A percentile compares a stretch with the other conserved stretches of the same genome.
Conservation (phyloP, 2,888 invertebrate species). For the Scelioninae gen. 1 region DNA sequence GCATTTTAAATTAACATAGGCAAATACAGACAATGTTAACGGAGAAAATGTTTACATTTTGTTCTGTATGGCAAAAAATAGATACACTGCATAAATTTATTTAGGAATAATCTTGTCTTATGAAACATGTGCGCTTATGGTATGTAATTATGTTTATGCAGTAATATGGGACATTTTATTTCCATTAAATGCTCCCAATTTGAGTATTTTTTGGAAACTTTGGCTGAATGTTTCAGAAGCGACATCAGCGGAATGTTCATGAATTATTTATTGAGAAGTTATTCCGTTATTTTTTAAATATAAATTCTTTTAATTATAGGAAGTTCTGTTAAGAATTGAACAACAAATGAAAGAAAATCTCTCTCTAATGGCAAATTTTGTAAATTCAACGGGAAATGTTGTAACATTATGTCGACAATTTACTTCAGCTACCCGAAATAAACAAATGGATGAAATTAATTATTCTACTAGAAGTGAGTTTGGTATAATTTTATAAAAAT, state of each 20-base stretch:
- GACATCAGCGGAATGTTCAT: too few relatives aligned
- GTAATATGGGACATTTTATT: neutral
- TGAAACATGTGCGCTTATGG: neutral
- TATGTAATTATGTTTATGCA: neutral
- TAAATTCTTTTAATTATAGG: neutral
- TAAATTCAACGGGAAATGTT: slow-evolving; percentile 7
- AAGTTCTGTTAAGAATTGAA: slow-evolving; percentile 18
- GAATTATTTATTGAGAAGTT: neutral
- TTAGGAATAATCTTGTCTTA: too few relatives aligned
- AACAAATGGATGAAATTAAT: neutral
- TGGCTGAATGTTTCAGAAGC: too few relatives aligned
- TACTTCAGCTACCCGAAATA: neutral
- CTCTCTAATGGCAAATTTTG: neutral
- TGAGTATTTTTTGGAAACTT: neutral
- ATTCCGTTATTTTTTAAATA: neutral
- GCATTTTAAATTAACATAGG: too few relatives aligned
- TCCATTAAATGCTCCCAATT: neutral
- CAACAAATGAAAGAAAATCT: slow-evolving; percentile 18
- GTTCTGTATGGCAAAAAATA: too few relatives aligned
- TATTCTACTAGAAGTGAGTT: slow-evolving; percentile 17
- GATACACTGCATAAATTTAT: too few relatives aligned
- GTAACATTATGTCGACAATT: slow-evolving; percentile 4
- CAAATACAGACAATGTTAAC: too few relatives aligned
- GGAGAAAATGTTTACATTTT: too few relatives aligned
- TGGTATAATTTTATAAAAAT: neutral